phyloP scores from a whole-genome alignment of 2,797 vertebrate species.

The Vespertilio murinus region DNA sequence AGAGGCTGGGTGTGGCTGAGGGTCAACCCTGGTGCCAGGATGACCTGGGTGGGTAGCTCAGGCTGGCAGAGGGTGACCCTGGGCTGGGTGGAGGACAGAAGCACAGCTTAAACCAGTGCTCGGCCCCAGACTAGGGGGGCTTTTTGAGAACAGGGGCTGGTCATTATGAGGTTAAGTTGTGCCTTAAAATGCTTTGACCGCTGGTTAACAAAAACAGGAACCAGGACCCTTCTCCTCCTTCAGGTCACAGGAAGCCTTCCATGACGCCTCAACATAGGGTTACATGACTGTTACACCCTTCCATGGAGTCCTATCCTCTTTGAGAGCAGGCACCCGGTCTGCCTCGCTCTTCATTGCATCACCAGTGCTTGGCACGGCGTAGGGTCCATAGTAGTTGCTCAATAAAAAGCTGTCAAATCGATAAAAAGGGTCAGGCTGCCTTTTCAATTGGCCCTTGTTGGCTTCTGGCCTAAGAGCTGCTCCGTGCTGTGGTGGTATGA shows the following conservation, averaged over 20 bases:
- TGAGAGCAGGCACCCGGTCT: not conserved
- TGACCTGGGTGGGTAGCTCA: not conserved
- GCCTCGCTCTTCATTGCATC: not conserved
- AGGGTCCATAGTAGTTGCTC: not conserved
- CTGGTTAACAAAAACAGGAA: not conserved
- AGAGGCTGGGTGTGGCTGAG: not conserved
- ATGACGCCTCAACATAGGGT: not conserved
- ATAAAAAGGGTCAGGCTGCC: not conserved
- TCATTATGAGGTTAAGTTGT: not conserved
- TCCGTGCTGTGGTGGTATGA: not conserved
- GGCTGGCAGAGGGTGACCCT: not conserved
- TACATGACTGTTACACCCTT: not conserved
- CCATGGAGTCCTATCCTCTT: not conserved
- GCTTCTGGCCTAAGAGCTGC: not conserved
- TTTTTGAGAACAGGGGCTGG: not conserved
- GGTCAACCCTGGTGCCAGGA: not conserved
- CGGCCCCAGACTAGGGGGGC: not conserved
- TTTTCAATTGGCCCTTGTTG: not conserved
- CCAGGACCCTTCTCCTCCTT: not conserved
- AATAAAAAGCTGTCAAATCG: not conserved
- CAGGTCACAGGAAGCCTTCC: not conserved
- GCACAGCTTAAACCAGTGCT: not conserved
- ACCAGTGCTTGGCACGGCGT: not conserved
- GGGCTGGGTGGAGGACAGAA: not conserved
- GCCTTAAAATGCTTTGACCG: not conserved